Base-by-base conservation (phyloP, 64 coral and sea anemone genomes). In the Stichodactyla helianthus region DNA sequence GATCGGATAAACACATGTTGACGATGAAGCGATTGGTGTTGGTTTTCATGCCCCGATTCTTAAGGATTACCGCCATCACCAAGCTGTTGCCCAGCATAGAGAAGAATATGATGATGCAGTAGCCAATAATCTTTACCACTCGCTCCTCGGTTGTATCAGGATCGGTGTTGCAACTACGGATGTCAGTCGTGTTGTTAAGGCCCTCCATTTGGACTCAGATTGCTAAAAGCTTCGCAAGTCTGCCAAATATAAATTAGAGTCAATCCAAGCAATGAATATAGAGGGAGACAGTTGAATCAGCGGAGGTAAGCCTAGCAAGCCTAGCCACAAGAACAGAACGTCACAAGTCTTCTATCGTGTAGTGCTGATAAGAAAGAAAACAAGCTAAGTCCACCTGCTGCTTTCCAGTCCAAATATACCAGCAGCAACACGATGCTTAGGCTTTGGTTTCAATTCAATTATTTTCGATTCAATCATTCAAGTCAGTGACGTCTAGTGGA, bases 1-100 rank as follows among this genome's bases (percentile, higher is more conserved):
- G 35, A 28, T 93, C 91, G 16, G 86, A 89, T 13, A 83, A 58
- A 19, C 84, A 85, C 91, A 93, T 93, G 68, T 89, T 93, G 5
- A 85, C 87, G 50, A 93, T 89, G 50, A 89, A 53, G 18, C 79
- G 74, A 55, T 93, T 93, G 4, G 87, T 93, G 1, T 82, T 93
- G 7, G 82, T 93, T 17, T 79, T 86, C 87, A 93, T 89, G 55
- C 91, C 35, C 10, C 27, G 81, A 16, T 61, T 81, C 70, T 64
- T 93, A 18, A 55, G 61, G 11, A 93, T 85, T 55, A 89, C 87
- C 10, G 67, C 12, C 26, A 89, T 79, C 20, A 93, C 91, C 51
- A 93, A 35, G 23, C 61, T 77, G 58, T 93, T 93, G 31, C 91
- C 91, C 10, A 80, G 5, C 1, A 93, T 70, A 13, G 91, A 89